Percentiles rank a stretch among this genome's conserved stretches.
Evolutionary conservation across 2,797 vertebrate species (phyloP).

Genomic region (Huso huso): DNA sequence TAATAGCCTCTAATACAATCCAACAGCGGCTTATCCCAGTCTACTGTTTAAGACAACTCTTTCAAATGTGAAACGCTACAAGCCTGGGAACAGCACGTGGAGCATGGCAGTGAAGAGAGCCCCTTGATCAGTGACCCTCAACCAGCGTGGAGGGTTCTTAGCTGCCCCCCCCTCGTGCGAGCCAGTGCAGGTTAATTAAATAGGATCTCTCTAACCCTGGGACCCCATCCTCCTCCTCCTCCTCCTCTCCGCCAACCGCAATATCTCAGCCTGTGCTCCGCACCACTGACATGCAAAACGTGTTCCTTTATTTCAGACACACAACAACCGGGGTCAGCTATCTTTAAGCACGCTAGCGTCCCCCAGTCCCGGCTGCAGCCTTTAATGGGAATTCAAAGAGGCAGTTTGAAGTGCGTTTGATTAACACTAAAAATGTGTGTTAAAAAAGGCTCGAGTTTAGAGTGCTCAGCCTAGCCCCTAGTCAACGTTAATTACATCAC

Average conservation of each 20-base stretch:
- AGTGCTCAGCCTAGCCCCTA: too few relatives aligned
- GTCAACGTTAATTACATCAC: too few relatives aligned
- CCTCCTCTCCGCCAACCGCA: not conserved
- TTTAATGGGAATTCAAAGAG: too few relatives aligned
- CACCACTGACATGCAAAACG: slow-evolving; percentile 5
- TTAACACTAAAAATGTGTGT: too few relatives aligned
- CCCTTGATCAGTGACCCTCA: not conserved
- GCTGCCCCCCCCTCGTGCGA: not conserved
- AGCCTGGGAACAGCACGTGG: not conserved
- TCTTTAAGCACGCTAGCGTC: not conserved
- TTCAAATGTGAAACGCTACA: too few relatives aligned
- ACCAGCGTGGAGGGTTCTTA: slow-evolving; percentile 3
- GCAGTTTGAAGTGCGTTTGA: too few relatives aligned
- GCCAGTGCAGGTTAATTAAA: slow-evolving; percentile 9
- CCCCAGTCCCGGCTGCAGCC: too few relatives aligned
- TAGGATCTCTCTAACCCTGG: not conserved
- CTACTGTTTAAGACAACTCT: too few relatives aligned
- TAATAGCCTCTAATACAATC: too few relatives aligned
- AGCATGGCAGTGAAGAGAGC: not conserved
- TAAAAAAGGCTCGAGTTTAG: too few relatives aligned
- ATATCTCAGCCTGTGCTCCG: not conserved
- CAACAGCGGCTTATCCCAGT: too few relatives aligned
- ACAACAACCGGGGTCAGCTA: not conserved
- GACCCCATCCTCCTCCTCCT: not conserved
- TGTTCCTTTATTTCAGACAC: slow-evolving; percentile 15